A percentile compares a stretch with the other conserved stretches of the same genome.
Evolutionary conservation across 2,797 vertebrate genomes (phyloP).

Genomic region (Karalla daura): DNA sequence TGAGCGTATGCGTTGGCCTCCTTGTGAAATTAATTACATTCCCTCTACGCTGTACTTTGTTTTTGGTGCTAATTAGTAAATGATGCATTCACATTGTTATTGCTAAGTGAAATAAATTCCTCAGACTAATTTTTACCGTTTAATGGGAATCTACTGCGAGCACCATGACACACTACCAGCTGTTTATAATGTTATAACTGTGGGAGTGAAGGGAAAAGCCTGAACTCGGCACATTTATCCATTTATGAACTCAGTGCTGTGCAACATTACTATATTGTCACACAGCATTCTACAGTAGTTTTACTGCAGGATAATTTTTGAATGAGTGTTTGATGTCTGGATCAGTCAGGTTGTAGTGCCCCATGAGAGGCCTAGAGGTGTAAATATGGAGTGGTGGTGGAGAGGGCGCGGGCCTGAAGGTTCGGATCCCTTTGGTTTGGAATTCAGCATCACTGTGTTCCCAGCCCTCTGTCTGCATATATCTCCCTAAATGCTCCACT

Average conservation of each 20-base stretch:
- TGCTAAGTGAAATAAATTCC: no score
- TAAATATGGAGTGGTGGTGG: background rate
- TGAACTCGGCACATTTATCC: no score
- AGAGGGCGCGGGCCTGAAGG: background rate
- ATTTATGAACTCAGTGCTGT: no score
- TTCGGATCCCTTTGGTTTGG: slow-evolving; percentile 35
- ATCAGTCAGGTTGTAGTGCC: background rate
- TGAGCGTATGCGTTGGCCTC: no score
- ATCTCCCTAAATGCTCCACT: slow-evolving; percentile 71
- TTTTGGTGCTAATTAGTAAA: background rate
- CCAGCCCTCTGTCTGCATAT: slow-evolving; percentile 60
- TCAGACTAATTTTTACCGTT: no score
- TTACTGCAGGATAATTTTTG: background rate
- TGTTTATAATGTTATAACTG: no score
- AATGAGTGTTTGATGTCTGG: background rate
- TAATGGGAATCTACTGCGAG: no score
- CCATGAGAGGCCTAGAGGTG: background rate
- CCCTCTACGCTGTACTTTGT: background rate
- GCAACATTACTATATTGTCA: no score
- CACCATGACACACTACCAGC: no score
- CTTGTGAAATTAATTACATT: background rate
- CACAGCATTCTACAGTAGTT: background rate
- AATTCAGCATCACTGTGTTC: slow-evolving; percentile 52
- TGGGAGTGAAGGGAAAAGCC: no score
- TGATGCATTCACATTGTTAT: no score